A percentile compares a stretch with the other conserved stretches of the same genome.
These are phyloP conservation scores for Ochlodes sylvanus DNA, from an alignment of 2,888 invertebrate genomes.

Conservation along the genomic window DNA sequence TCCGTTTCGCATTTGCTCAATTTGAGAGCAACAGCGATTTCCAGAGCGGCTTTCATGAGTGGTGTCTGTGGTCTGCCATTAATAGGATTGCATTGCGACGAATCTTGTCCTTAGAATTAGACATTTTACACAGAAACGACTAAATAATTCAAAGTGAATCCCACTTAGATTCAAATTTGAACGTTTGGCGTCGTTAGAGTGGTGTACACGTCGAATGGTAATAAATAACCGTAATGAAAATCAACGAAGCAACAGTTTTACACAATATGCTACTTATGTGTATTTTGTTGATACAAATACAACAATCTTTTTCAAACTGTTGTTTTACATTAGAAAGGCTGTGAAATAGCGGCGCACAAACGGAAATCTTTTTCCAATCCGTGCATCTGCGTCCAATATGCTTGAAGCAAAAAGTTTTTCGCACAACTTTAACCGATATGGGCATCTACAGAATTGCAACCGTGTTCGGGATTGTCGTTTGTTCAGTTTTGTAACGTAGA, in stretches of 20 bases:
- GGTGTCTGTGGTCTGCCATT: slow-evolving; percentile 3
- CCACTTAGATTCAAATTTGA: no score
- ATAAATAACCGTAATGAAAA: no score
- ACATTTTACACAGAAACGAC: background rate
- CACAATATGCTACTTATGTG: no score
- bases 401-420: no score
- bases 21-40: slow-evolving; percentile 19
- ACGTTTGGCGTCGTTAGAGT: no score
- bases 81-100: slow-evolving; percentile 4
- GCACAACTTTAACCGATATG: no score
- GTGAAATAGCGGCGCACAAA: background rate
- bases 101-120: background rate
- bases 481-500: no score
- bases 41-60: slow-evolving; percentile 3
- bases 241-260: no score
- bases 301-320: background rate
- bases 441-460: no score
- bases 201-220: no score
- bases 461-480: no score
- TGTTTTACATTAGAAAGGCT: background rate
- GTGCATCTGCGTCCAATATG: background rate
- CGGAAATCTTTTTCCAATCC: background rate
- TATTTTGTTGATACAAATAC: background rate
- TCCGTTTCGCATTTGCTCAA: slow-evolving; percentile 3
- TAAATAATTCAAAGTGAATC: no score